These are phyloP conservation scores for Callipepla californica DNA, from an alignment of 2,113 vertebrate species.

Conservation along the genomic window DNA sequence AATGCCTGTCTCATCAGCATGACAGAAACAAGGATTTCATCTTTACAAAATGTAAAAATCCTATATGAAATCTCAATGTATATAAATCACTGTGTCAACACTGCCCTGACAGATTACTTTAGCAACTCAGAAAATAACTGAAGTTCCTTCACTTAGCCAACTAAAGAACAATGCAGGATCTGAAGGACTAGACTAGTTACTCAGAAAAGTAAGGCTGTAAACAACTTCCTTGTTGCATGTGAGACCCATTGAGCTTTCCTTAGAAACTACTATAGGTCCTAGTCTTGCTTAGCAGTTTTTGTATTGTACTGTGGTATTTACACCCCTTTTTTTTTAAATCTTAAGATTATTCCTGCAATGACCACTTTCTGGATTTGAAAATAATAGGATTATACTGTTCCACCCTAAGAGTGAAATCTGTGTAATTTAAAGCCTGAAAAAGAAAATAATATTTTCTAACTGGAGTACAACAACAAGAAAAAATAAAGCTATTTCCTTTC, in stretches of 20 bases:
- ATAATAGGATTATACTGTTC: background rate
- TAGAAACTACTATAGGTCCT: background rate
- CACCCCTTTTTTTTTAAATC: background rate
- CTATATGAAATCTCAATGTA: background rate
- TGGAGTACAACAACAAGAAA: background rate
- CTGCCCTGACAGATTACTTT: constrained; percentile 45
- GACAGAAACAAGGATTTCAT: background rate
- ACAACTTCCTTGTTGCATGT: constrained; percentile 26
- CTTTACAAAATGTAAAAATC: background rate
- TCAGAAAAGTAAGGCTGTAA: constrained; percentile 26
- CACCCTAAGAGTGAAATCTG: background rate
- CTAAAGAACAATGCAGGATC: constrained; percentile 59
- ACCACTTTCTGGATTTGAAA: background rate
- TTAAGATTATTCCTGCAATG: background rate
- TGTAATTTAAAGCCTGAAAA: background rate
- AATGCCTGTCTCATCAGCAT: background rate
- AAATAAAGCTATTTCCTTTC: background rate
- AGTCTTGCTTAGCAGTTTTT: constrained; percentile 39
- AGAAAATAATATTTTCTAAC: background rate
- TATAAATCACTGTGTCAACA: constrained; percentile 5
- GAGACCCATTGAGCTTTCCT: constrained; percentile 28
- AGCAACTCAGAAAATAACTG: constrained; percentile 65
- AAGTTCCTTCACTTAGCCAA: constrained; percentile 59
- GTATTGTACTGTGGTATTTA: background rate
- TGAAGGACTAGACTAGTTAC: constrained; percentile 55